phyloP scores from a whole-genome alignment of 2,888 invertebrate genomes.

The Linnaemya tessellans region DNA sequence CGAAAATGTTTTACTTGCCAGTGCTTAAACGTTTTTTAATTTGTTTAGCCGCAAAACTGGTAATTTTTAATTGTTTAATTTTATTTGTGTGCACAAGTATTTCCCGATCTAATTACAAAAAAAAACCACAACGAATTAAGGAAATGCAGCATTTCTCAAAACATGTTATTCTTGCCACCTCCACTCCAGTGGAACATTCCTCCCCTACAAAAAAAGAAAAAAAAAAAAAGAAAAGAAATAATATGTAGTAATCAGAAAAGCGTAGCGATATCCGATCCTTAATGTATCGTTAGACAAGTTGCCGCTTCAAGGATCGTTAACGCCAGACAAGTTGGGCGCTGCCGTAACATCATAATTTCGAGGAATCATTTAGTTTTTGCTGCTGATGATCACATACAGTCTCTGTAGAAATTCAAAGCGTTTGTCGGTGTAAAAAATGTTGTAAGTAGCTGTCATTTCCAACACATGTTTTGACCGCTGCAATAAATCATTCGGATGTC shows the following conservation, averaged over 20 bases:
- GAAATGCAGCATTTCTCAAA: conserved; percentile 70
- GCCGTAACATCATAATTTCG: conserved; percentile 81
- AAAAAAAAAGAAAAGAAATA: neutral
- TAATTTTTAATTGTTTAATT: conserved; percentile 59
- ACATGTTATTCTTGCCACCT: conserved; percentile 58
- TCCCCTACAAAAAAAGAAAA: neutral
- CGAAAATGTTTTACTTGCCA: neutral
- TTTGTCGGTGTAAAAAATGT: conserved; percentile 79
- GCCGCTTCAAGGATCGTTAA: conserved; percentile 74
- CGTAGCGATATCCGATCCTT: conserved; percentile 61
- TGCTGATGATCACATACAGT: conserved; percentile 59
- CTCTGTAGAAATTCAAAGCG: conserved; percentile 50
- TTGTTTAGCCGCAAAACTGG: conserved; percentile 12
- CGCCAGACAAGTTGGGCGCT: conserved; percentile 82
- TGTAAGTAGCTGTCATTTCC: conserved; percentile 83
- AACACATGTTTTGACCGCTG: conserved; percentile 84
- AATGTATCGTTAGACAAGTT: conserved; percentile 72
- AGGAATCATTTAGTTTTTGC: conserved; percentile 73
- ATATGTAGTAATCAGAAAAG: neutral
- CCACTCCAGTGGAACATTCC: neutral
- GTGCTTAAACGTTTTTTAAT: conserved; percentile 14
- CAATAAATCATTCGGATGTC: conserved; percentile 83
- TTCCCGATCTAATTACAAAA: conserved; percentile 63
- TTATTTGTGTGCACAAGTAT: conserved; percentile 6
- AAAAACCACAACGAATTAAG: conserved; percentile 71